Evolutionary conservation across 1,140 invertebrate genomes (phyloP).

Genomic region (Elymnias hypermnestra): DNA sequence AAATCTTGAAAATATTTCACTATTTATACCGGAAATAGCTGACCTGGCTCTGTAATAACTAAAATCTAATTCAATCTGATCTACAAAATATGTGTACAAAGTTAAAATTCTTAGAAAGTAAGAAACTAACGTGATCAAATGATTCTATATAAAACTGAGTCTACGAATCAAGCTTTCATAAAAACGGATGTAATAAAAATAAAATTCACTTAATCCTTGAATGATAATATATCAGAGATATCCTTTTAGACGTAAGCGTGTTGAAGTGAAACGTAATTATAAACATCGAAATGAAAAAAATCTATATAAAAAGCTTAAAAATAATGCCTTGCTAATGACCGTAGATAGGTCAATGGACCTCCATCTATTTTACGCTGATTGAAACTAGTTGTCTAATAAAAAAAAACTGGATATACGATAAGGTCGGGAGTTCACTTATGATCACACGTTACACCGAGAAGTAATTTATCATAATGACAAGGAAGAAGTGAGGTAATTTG

Average conservation of each 20-base stretch:
- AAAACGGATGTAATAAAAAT: too few species aligned
- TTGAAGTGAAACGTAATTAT: conserved; percentile 3
- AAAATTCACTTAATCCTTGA: too few species aligned
- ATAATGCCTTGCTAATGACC: conserved; percentile 14
- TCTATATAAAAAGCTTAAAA: conserved; percentile 4
- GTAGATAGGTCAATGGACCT: conserved; percentile 14
- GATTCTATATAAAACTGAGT: too few species aligned
- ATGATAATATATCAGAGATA: too few species aligned
- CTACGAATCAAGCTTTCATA: too few species aligned
- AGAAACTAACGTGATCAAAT: too few species aligned
- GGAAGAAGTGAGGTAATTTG: conserved; percentile 5
- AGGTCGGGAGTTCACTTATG: conserved; percentile 16
- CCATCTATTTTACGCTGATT: conserved; percentile 14
- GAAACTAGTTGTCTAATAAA: conserved; percentile 12
- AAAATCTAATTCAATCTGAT: background rate
- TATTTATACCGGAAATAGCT: too few species aligned
- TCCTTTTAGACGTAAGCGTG: background rate
- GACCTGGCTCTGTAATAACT: too few species aligned
- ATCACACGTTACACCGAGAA: conserved; percentile 10
- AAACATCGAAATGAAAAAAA: background rate
- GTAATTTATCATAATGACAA: conserved; percentile 20
- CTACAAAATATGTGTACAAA: background rate
- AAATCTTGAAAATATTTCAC: too few species aligned
- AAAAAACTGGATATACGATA: conserved; percentile 6
- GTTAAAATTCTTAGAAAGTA: too few species aligned